A percentile compares a stretch with the other conserved stretches of the same genome.
These are phyloP conservation scores for Mobula hypostoma DNA, from an alignment of 2,113 vertebrate genomes.

Conservation along the genomic window DNA sequence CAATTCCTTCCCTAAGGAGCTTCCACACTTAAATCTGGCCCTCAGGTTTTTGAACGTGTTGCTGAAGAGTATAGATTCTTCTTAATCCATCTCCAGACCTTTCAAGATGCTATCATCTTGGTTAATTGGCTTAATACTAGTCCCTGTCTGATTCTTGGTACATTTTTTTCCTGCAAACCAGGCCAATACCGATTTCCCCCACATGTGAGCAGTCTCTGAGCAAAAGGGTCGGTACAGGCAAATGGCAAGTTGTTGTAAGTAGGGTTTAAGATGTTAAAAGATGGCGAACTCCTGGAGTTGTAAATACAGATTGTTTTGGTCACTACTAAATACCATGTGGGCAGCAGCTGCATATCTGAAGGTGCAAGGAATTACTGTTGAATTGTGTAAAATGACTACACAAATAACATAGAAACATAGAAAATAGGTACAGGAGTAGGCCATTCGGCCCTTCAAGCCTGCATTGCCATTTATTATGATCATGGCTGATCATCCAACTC, in stretches of 20 bases:
- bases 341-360: background rate
- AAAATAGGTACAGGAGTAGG: too few relatives aligned
- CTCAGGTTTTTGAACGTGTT: too few relatives aligned
- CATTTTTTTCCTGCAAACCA: background rate
- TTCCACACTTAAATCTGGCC: too few relatives aligned
- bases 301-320: background rate
- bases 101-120: background rate
- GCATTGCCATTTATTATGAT: too few relatives aligned
- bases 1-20: too few relatives aligned
- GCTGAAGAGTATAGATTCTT: too few relatives aligned
- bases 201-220: background rate
- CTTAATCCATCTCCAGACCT: too few relatives aligned
- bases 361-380: background rate
- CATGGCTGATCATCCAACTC: too few relatives aligned
- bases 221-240: background rate
- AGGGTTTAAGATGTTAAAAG: background rate
- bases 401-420: background rate
- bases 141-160: background rate
- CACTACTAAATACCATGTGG: background rate
- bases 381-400: background rate
- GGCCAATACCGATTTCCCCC: background rate
- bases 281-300: background rate
- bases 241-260: background rate
- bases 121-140: background rate
- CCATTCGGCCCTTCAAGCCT: too few relatives aligned